Evolutionary conservation across 2,888 invertebrate species (phyloP), one percentile per base, ranked within the genome.

Genomic region (Dendrolimus pini): DNA sequence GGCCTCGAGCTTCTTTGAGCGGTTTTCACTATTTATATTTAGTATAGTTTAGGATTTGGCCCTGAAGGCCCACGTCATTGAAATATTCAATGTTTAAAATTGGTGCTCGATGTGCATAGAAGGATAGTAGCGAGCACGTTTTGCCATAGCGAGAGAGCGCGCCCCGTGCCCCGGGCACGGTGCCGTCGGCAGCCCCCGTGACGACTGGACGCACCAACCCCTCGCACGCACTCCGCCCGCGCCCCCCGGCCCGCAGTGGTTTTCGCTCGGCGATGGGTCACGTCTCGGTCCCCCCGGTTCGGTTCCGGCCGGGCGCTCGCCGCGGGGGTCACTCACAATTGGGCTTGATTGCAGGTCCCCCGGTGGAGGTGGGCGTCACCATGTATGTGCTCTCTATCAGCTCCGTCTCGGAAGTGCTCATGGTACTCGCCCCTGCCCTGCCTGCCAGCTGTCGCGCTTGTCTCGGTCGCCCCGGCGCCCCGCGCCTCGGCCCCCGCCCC

Each of bases 381-480:
- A 97, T 98, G 96, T 97, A 97, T 94, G 97, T 98, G 93, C 95
- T 98, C 93, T 97, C 97, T 93, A 98, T 98, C 95, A 97, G 97
- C 93, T 97, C 97, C 91, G 96, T 98, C 92, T 98, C 97, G 92
- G 98, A 98, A 95, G 98, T 98, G 92, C 95, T 97, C 94, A 98
- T 98, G 98, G 98, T 98, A 96, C 89, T 89, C 89, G 86, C 80
- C 82, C 77, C 77, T 82, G 78, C 84, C 89, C 86, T 80, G 82
- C 77, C 77, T 82, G 78, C 84, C 92, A 92, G 89, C 86, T 83
- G 30, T 30, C 79, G 79, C 82, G 83, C 84, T 85, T 85, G 84
- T 75, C 85, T 85, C 85, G 85, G 84, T 82, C 83, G 81, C 80
- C 74, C 65, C 77, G 79, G 79, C 47, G 12, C 47, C 47, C 2